Conservation (phyloP, 2,113 vertebrate species). For the Narcine bancroftii region DNA sequence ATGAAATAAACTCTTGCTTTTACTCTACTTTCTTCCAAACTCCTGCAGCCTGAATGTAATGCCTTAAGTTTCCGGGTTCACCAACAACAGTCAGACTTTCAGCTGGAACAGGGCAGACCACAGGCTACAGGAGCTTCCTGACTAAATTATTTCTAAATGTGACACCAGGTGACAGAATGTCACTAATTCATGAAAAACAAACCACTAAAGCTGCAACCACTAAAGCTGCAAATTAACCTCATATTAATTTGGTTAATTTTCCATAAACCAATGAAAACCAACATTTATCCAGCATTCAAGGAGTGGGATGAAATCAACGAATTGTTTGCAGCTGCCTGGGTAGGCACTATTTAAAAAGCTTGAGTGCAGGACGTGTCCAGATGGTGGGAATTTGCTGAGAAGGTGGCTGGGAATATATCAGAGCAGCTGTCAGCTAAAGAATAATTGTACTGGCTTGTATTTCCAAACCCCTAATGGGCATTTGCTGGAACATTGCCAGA, state of each 20-base stretch:
- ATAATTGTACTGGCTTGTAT: neutral
- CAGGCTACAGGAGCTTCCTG: neutral
- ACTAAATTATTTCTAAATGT: neutral
- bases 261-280: neutral
- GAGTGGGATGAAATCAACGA: neutral
- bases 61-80: neutral
- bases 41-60: neutral
- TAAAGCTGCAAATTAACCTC: neutral
- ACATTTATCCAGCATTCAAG: neutral
- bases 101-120: neutral
- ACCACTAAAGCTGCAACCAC: neutral
- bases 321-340: neutral
- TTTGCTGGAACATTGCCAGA: neutral
- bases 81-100: neutral
- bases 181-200: neutral
- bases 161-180: neutral
- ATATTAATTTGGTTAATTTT: neutral
- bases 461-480: neutral
- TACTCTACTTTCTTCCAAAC: neutral
- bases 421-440: neutral
- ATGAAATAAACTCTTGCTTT: neutral
- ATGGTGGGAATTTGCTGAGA: conserved; percentile 17
- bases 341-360: neutral
- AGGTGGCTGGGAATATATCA: neutral
- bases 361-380: neutral